Base-by-base conservation (phyloP, 2,888 invertebrate species). In the Gymnocheta viridis region DNA sequence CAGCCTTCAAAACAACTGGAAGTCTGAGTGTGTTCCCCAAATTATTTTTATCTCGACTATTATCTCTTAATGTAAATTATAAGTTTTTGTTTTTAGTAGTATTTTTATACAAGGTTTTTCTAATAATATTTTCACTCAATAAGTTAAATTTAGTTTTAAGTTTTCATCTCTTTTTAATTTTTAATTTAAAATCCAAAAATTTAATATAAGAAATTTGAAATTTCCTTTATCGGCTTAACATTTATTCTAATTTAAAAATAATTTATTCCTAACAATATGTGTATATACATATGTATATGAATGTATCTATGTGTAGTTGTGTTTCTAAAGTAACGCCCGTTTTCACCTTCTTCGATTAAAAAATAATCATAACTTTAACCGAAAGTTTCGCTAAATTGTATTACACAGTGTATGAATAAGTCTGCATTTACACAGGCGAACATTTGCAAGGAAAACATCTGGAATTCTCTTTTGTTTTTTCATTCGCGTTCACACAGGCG, bases 1-100 rank as follows among this genome's bases (percentile, higher is more conserved):
- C 94, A 94, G 90, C 94, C 95, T 89, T 95, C 96, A 87, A 97
- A 97, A 92, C 95, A 96, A 93, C 93, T 96, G 93, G 96, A 96
- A 93, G 96, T 96, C 94, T 96, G 95, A 95, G 91, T 90, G 89
- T 90, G 88, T 86, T 85, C 84, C 64, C 64, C 69, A 78, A 73
- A 73, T 69, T 49, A 56, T 88, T 86, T 88, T 86, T 88, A 86
- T 86, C 70, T 82, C 79, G 72, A 79, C 81, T 80, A 84, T 67
- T 82, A 64, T 80, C 64, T 85, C 82, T 86, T 87, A 86, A 86
- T 84, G 82, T 84, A 87, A 85, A 87, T 85, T 87, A 85, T 87
- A 87, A 85, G 85, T 82, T 84, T 81, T 80, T 72, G 29, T 76
- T 77, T 79, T 85, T 81, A 85, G 85, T 81, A 80, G 72, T 85